These are phyloP conservation scores for Mirounga angustirostris DNA, from an alignment of 2,113 vertebrate genomes.

Conservation along the genomic window DNA sequence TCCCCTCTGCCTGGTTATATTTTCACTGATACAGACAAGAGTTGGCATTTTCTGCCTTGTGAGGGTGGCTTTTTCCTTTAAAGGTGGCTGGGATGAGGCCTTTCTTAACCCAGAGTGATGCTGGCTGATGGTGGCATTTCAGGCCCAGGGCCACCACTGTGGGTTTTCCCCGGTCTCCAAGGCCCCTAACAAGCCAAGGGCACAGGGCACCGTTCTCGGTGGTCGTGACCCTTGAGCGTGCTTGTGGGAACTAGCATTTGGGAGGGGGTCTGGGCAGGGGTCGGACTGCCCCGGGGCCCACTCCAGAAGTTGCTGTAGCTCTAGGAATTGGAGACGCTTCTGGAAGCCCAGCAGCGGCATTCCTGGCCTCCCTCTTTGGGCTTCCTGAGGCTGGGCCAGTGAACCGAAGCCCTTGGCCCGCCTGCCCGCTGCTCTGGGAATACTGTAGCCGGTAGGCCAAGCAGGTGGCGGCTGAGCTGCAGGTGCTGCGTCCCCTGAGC, in stretches of 20 bases:
- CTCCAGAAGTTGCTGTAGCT: slow-evolving; percentile 45
- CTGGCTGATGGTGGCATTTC: neutral
- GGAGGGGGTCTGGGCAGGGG: slow-evolving; percentile 1
- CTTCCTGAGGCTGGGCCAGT: neutral
- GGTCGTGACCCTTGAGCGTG: neutral
- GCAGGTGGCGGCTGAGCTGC: slow-evolving; percentile 20
- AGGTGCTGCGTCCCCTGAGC: slow-evolving; percentile 70
- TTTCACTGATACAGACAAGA: neutral
- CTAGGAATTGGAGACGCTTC: slow-evolving; percentile 63
- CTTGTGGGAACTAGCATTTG: neutral
- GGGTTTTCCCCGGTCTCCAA: neutral
- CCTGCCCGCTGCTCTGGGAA: neutral
- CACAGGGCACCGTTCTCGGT: neutral
- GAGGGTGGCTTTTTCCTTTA: neutral
- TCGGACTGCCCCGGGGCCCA: slow-evolving; percentile 35
- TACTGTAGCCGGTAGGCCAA: neutral
- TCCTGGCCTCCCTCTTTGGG: neutral
- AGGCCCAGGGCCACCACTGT: neutral
- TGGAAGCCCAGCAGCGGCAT: slow-evolving; percentile 41
- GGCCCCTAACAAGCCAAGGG: neutral
- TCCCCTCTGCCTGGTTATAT: neutral
- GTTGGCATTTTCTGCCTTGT: neutral
- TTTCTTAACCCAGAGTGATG: neutral
- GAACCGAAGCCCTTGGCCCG: neutral
- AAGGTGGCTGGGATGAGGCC: neutral